Evolutionary conservation across 2,113 vertebrate genomes (phyloP), one percentile per base, ranked within the genome.

Genomic region (Trinectes maculatus): DNA sequence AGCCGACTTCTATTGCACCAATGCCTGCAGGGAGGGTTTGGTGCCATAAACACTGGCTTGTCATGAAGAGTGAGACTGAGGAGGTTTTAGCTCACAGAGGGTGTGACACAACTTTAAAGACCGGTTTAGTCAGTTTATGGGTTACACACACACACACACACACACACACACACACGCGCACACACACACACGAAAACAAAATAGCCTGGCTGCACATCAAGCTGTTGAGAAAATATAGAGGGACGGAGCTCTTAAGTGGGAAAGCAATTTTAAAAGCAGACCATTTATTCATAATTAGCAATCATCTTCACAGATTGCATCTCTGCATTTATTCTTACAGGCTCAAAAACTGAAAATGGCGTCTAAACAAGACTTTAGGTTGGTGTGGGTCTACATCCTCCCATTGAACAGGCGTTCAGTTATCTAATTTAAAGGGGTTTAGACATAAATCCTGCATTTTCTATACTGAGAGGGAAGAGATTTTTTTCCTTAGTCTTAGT

Each of bases 81-180:
- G 74, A 71, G 74, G 70, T 77, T 85, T 55, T 34, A 44, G 64
- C 62, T 37, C 46, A 39, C 1, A 44, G 55, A 62, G 84, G 86
- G 87, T 52, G 84, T 76, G 81, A 66, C 74, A 5, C 58, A 7
- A 43, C n/a, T 83, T 83, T 81, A 85, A 89, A 83, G 79, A 92
- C 91, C 29, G 80, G 87, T 92, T 89, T 66, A 78, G 79, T 82
- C 0, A 22, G 78, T 89, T 90, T 72, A 66, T 22, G 13, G 73
- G 60, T 80, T 52, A 29, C 58, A 54, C 65, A 67, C 43, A 39
- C 29, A 63, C 28, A 52, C 28, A 33, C 2, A 48, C 24, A 48
- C 4, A 48, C 12, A 51, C n/a, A n/a, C n/a, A n/a, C n/a, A n/a
- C n/a, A n/a, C n/a, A n/a, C n/a, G n/a, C 16, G 1, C 15, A n/a